Evolutionary conservation across 23 tunicate species (phyloP).

Genomic region (Aplidium turbinatum): DNA sequence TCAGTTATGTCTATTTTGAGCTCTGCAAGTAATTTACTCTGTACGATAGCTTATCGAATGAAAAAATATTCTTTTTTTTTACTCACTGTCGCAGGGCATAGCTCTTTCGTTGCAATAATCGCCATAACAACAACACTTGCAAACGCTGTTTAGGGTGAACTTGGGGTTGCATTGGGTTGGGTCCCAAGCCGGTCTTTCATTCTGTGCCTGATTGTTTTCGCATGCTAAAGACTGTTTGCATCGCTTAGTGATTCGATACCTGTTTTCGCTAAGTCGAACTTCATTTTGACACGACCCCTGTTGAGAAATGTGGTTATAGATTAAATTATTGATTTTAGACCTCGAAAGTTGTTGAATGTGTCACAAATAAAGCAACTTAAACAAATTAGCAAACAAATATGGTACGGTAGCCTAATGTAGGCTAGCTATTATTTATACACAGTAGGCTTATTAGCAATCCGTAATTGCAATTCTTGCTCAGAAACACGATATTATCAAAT

Average conservation of each 20-base stretch:
- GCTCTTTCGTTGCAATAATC: constrained; percentile 71
- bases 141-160: constrained; percentile 65
- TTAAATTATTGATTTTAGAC: too few relatives aligned
- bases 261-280: constrained; percentile 56
- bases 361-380: not conserved
- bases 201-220: constrained; percentile 70
- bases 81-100: constrained; percentile 82
- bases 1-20: too few relatives aligned
- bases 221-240: constrained; percentile 88
- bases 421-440: too few relatives aligned
- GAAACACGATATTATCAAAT: too few relatives aligned
- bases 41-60: too few relatives aligned
- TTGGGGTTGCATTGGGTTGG: constrained; percentile 83
- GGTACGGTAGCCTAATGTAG: not conserved
- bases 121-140: constrained; percentile 76
- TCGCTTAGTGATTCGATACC: constrained; percentile 68
- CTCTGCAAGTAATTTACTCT: too few relatives aligned
- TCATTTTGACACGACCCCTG: constrained; percentile 89
- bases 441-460: too few relatives aligned
- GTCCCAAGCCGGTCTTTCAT: constrained; percentile 75
- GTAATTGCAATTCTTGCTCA: too few relatives aligned
- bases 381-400: not conserved
- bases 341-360: too few relatives aligned
- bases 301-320: too few relatives aligned
- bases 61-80: too few relatives aligned